A percentile compares a stretch with the other conserved stretches of the same genome.
Conservation (phyloP, 2,888 invertebrate species). For the Leptogaster cylindrica region DNA sequence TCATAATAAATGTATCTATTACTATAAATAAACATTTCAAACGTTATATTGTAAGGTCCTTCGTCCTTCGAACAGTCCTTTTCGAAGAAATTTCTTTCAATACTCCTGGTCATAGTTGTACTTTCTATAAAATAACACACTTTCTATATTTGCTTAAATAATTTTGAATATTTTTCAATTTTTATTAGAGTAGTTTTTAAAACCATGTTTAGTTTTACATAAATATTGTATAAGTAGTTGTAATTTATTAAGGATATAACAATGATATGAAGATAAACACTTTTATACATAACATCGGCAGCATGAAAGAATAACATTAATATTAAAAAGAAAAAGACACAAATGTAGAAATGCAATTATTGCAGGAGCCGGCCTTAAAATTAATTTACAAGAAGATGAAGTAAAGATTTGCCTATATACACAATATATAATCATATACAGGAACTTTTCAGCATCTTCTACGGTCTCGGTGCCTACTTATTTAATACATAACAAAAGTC, state of each 20-base stretch:
- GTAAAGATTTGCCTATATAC: constrained; percentile 15
- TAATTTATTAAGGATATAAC: constrained; percentile 1
- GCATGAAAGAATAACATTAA: constrained; percentile 22
- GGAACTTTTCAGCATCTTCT: constrained; percentile 3
- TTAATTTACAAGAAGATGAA: constrained; percentile 20
- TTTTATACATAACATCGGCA: constrained; percentile 27
- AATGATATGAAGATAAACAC: constrained; percentile 12
- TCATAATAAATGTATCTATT: too few relatives aligned
- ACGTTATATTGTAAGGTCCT: too few relatives aligned
- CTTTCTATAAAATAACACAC: too few relatives aligned
- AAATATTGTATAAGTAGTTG: not conserved
- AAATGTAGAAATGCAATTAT: constrained; percentile 29
- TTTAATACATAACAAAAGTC: constrained; percentile 8
- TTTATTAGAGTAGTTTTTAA: too few relatives aligned
- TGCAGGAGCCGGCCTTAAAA: constrained; percentile 5
- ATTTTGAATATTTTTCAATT: too few relatives aligned
- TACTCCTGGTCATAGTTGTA: too few relatives aligned
- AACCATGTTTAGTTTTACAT: too few relatives aligned
- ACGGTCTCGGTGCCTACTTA: constrained; percentile 21
- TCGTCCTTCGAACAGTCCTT: too few relatives aligned
- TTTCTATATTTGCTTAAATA: too few relatives aligned
- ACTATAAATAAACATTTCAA: too few relatives aligned
- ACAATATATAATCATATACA: not conserved
- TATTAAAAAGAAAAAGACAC: not conserved
- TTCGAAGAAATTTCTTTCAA: too few relatives aligned